phyloP scores from a whole-genome alignment of 2,888 invertebrate species.

The Chaetogeoica ovagalla region DNA sequence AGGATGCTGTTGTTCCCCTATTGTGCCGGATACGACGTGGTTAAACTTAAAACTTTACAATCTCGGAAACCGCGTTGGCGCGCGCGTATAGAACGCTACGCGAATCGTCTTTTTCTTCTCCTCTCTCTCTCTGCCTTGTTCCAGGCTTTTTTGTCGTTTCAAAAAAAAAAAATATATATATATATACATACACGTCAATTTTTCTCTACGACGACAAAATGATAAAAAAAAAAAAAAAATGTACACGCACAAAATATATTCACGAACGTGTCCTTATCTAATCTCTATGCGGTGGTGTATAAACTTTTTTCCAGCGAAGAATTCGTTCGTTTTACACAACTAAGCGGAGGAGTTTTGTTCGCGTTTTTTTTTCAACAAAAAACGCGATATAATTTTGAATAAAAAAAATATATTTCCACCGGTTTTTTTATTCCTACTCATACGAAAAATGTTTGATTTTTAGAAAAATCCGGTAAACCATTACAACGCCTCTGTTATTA shows the following conservation, averaged over 20 bases:
- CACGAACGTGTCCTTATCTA: conserved; percentile 10
- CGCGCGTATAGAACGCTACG: background rate
- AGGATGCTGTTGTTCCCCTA: conserved; percentile 28
- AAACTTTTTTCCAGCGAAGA: background rate
- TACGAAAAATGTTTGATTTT: no score
- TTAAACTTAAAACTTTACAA: conserved; percentile 35
- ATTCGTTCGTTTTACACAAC: background rate
- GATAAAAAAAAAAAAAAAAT: background rate
- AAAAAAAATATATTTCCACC: no score
- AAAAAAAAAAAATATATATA: background rate
- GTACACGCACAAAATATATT: background rate
- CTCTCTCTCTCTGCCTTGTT: no score
- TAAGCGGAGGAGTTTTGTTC: no score
- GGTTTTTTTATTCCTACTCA: no score
- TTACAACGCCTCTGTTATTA: no score
- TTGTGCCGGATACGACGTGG: conserved; percentile 40
- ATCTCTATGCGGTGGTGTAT: background rate
- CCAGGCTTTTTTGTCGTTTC: background rate
- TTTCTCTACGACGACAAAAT: background rate
- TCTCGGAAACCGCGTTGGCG: background rate
- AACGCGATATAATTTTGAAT: no score
- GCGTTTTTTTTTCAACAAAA: no score
- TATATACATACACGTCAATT: no score
- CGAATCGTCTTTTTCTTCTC: no score
- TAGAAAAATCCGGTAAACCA: no score